Evolutionary conservation across 2,888 invertebrate genomes (phyloP).

Genomic region (Aromia moschata): DNA sequence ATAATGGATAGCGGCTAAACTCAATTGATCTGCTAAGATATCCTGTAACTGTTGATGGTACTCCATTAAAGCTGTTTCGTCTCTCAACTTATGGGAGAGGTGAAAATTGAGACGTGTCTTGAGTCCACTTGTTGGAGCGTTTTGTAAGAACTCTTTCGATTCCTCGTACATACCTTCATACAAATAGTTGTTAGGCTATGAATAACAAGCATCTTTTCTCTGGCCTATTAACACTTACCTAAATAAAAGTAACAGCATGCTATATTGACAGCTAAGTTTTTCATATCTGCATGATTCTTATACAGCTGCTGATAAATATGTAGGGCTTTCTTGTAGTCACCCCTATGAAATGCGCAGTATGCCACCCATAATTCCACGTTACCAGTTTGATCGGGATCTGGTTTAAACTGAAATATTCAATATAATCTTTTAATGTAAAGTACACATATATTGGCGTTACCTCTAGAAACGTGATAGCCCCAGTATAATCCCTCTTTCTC

Average conservation of each 20-base stretch:
- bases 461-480: conserved; percentile 92
- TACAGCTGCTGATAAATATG: conserved; percentile 73
- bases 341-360: conserved; percentile 95
- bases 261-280: conserved; percentile 79
- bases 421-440: not conserved
- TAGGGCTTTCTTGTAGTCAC: conserved; percentile 87
- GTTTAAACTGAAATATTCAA: conserved; percentile 66
- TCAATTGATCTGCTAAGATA: conserved; percentile 92
- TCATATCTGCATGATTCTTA: conserved; percentile 66
- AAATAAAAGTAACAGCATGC: conserved; percentile 96
- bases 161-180: conserved; percentile 81
- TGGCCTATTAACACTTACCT: conserved; percentile 71
- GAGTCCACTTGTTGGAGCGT: conserved; percentile 72
- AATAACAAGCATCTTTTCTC: too few relatives aligned
- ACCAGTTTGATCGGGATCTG: conserved; percentile 64
- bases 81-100: conserved; percentile 90
- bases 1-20: conserved; percentile 95
- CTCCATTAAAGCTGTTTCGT: conserved; percentile 85
- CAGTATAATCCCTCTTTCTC: conserved; percentile 89
- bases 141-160: conserved; percentile 70
- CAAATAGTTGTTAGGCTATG: too few relatives aligned
- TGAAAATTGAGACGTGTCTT: conserved; percentile 87
- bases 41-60: conserved; percentile 87
- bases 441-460: conserved; percentile 63
- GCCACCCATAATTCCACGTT: conserved; percentile 86